phyloP scores from a whole-genome alignment of 2,797 vertebrate genomes.

The Emys orbicularis region DNA sequence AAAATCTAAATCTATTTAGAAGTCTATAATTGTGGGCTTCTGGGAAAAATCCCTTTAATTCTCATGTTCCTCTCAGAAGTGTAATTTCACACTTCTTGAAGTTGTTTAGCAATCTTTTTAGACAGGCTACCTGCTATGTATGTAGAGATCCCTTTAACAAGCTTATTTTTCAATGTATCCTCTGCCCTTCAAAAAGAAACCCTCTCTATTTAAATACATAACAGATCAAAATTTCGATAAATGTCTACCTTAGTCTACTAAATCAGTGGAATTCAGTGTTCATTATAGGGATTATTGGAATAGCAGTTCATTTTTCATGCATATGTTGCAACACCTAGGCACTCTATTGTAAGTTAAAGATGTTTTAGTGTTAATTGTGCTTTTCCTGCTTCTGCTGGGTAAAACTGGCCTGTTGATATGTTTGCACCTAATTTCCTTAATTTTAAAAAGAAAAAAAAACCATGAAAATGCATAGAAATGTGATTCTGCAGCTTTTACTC shows the following conservation, averaged over 20 bases:
- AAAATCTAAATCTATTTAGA: not conserved
- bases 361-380: not conserved
- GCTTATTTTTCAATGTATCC: not conserved
- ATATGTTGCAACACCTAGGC: not conserved
- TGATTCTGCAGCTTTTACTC: conserved; percentile 30
- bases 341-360: not conserved
- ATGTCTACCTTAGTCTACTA: not conserved
- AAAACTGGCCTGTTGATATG: not conserved
- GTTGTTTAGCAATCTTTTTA: not conserved
- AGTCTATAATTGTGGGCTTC: not conserved
- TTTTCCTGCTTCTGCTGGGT: conserved; percentile 16
- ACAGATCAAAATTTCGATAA: not conserved
- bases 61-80: not conserved
- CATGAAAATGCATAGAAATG: not conserved
- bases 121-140: not conserved
- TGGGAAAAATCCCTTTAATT: not conserved
- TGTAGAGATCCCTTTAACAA: not conserved
- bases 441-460: not conserved
- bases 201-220: not conserved
- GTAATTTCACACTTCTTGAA: not conserved
- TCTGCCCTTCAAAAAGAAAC: not conserved
- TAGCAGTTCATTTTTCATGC: not conserved
- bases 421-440: conserved; percentile 25
- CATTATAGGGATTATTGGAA: not conserved
- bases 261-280: not conserved